These are phyloP conservation scores for Heliconius himera DNA, from an alignment of 1,140 invertebrate species.

Conservation along the genomic window DNA sequence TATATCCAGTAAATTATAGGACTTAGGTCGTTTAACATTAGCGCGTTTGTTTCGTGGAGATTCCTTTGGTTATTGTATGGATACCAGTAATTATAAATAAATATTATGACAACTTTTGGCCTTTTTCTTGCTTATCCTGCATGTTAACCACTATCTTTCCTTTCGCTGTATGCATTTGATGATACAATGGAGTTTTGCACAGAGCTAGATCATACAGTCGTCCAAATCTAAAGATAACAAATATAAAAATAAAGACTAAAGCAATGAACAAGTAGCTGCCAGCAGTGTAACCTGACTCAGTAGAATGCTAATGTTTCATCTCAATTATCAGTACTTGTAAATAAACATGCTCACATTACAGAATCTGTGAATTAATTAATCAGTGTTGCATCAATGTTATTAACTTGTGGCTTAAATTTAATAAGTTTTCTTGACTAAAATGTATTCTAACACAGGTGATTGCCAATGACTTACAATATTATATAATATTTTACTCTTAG, in stretches of 20 bases:
- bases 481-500: background rate
- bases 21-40: conserved; percentile 50
- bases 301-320: conserved; percentile 23
- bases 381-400: conserved; percentile 15
- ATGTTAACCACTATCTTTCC: conserved; percentile 58
- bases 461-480: background rate
- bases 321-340: conserved; percentile 19
- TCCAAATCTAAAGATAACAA: background rate
- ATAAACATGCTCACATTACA: conserved; percentile 16
- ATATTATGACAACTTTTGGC: conserved; percentile 69
- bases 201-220: background rate
- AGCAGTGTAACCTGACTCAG: conserved; percentile 19
- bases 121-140: conserved; percentile 74
- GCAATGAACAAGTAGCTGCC: conserved; percentile 7
- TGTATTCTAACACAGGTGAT: conserved; percentile 15
- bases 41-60: conserved; percentile 52
- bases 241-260: conserved; percentile 18
- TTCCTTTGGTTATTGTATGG: conserved; percentile 65
- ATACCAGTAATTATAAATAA: conserved; percentile 71
- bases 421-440: conserved; percentile 7
- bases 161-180: conserved; percentile 40
- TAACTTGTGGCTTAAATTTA: conserved; percentile 9
- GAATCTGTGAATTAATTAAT: conserved; percentile 7
- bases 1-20: conserved; percentile 61
- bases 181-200: conserved; percentile 24